phyloP scores from a whole-genome alignment of 2,113 vertebrate genomes.

The Rutilus rutilus region DNA sequence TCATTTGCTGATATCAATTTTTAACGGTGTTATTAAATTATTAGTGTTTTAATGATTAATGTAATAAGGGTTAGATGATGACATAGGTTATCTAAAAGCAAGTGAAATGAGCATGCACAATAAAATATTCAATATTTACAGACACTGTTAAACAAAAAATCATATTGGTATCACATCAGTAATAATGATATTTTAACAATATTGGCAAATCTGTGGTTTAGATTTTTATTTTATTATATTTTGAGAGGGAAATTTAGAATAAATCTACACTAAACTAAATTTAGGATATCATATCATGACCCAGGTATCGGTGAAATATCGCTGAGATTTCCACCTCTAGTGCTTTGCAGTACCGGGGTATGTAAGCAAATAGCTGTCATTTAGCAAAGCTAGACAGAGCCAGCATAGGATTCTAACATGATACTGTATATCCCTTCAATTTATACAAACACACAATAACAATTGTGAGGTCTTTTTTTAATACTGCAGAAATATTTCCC shows the following conservation, averaged over 20 bases:
- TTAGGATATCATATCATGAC: not conserved
- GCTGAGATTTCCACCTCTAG: not conserved
- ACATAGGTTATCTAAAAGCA: not conserved
- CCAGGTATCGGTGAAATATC: not conserved
- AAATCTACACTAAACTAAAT: not conserved
- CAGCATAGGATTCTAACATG: not conserved
- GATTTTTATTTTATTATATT: not conserved
- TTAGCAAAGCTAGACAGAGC: not conserved
- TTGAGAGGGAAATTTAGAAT: not conserved
- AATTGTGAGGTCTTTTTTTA: not conserved
- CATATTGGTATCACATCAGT: too few species aligned
- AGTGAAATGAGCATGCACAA: not conserved
- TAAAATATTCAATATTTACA: not conserved
- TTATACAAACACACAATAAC: not conserved
- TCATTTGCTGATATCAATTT: too few species aligned
- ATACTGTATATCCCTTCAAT: not conserved
- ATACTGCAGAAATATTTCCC: conserved; percentile 16
- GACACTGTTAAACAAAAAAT: too few species aligned
- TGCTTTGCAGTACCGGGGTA: not conserved
- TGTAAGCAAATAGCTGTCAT: not conserved
- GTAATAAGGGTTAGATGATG: not conserved
- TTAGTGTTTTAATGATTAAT: too few species aligned
- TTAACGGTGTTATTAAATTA: too few species aligned
- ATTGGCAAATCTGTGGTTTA: not conserved
- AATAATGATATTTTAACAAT: too few species aligned